A percentile compares a stretch with the other conserved stretches of the same genome.
Evolutionary conservation across 2,113 vertebrate species (phyloP).

Genomic region (Phyllopteryx taeniolatus): DNA sequence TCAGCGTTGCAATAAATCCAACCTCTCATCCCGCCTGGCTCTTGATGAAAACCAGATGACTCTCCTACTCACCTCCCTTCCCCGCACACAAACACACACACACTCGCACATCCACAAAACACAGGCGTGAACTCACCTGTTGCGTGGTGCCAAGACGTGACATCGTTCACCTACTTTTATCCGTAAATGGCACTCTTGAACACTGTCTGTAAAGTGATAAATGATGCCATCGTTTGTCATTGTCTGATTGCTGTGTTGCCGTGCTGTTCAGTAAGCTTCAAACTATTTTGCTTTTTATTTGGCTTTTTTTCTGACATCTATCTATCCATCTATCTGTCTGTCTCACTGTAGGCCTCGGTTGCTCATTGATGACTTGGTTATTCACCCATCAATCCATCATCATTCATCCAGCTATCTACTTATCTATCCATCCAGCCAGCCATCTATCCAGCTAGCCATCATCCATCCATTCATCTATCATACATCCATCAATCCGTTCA

Average conservation of each 20-base stretch:
- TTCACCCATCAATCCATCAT: too few relatives aligned
- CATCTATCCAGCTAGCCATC: not conserved
- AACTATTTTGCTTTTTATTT: not conserved
- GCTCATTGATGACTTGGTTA: not conserved
- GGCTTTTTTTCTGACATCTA: not conserved
- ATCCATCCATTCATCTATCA: too few relatives aligned
- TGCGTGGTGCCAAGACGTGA: slow-evolving; percentile 10
- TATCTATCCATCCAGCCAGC: too few relatives aligned
- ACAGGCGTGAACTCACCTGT: slow-evolving; percentile 47
- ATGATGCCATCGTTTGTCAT: not conserved
- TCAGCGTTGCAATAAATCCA: slow-evolving; percentile 49
- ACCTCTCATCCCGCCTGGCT: slow-evolving; percentile 36
- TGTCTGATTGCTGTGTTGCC: not conserved
- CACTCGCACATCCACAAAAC: slow-evolving; percentile 18
- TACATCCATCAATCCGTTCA: not conserved
- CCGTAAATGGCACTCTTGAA: not conserved
- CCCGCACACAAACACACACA: slow-evolving; percentile 24
- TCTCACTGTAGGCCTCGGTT: not conserved
- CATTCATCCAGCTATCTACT: not conserved
- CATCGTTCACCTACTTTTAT: not conserved
- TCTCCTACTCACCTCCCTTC: slow-evolving; percentile 14
- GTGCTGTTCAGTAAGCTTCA: not conserved
- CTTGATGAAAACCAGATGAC: slow-evolving; percentile 63
- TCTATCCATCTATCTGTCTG: too few relatives aligned
- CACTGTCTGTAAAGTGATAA: not conserved